Conservation (phyloP, 2,113 vertebrate species). For the Lonchura striata region DNA sequence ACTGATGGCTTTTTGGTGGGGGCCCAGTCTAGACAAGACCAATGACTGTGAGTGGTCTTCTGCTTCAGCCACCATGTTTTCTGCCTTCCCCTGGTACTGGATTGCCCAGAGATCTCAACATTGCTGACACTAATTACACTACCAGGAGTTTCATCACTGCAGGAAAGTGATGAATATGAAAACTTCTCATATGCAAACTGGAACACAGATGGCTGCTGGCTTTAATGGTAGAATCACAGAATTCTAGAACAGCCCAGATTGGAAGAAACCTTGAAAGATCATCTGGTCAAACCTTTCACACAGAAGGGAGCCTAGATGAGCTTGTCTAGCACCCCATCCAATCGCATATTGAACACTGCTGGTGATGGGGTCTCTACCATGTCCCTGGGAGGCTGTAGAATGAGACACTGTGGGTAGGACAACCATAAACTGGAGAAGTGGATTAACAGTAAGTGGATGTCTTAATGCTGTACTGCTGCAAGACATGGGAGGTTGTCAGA, state of each 20-base stretch:
- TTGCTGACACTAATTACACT: neutral
- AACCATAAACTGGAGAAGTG: neutral
- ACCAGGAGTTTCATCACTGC: neutral
- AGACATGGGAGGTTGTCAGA: neutral
- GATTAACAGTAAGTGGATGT: neutral
- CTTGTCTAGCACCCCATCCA: neutral
- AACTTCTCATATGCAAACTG: neutral
- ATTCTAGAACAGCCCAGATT: neutral
- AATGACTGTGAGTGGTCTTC: neutral
- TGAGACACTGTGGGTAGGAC: neutral
- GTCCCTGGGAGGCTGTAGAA: neutral
- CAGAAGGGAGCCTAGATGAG: neutral
- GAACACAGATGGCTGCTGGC: neutral
- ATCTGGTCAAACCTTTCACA: neutral
- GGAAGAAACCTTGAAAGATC: neutral
- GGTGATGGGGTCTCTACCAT: neutral
- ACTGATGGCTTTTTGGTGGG: neutral
- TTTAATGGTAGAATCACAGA: neutral
- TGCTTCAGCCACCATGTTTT: neutral
- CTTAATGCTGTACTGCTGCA: neutral
- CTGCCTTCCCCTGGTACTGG: neutral
- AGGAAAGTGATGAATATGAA: neutral
- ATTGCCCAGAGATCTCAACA: neutral
- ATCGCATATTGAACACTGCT: accelerated
- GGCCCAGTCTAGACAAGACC: neutral